These are phyloP conservation scores for Leptinotarsa rubiginosa DNA, from an alignment of 2,888 invertebrate species.

Conservation along the genomic window DNA sequence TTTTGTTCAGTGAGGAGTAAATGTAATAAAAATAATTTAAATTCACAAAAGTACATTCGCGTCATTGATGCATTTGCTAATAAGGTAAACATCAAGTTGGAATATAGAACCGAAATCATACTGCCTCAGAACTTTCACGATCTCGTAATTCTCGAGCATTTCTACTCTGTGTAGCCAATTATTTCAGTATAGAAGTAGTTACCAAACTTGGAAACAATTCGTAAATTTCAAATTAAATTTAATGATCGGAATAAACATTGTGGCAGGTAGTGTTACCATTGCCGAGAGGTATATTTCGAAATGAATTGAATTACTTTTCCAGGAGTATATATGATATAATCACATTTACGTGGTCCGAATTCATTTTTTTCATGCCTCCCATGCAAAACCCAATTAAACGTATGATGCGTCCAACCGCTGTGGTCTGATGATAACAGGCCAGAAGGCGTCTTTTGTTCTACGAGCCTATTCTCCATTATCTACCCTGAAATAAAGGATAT, in stretches of 20 bases:
- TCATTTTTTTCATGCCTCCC: not conserved
- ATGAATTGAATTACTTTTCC: not conserved
- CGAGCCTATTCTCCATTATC: not conserved
- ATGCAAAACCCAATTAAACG: not conserved
- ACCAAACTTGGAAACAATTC: not conserved
- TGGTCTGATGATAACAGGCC: not conserved
- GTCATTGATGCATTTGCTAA: too few species aligned
- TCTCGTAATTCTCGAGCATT: too few species aligned
- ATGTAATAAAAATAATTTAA: too few species aligned
- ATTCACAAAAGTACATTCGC: too few species aligned
- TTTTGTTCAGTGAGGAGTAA: too few species aligned
- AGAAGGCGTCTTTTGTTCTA: constrained; percentile 6
- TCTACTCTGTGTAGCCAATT: too few species aligned
- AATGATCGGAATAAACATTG: not conserved
- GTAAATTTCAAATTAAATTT: not conserved
- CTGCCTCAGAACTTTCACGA: too few species aligned
- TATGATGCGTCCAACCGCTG: not conserved
- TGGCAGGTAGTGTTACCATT: not conserved
- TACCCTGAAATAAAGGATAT: not conserved
- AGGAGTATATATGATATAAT: not conserved
- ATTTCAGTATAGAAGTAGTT: not conserved
- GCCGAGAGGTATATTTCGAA: not conserved
- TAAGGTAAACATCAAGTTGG: too few species aligned
- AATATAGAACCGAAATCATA: too few species aligned
- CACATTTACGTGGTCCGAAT: not conserved